Percentiles rank a stretch among this genome's conserved stretches.
Conservation (phyloP, 2,797 vertebrate genomes). For the Melanotaenia nigrans region DNA sequence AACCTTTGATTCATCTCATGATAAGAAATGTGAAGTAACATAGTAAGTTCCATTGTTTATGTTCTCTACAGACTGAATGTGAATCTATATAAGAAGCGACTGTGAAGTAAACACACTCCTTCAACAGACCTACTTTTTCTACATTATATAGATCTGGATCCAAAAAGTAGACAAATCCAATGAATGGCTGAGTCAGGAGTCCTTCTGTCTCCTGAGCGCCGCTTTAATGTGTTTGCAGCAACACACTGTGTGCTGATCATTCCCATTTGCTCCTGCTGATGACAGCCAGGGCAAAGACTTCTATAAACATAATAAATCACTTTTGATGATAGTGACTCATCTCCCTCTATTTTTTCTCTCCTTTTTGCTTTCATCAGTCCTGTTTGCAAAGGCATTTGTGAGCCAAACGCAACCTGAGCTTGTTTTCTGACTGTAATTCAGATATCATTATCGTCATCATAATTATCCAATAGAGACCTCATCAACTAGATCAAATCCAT, state of each 20-base stretch:
- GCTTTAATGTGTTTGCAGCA: constrained; percentile 60
- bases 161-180: constrained; percentile 51
- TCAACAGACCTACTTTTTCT: constrained; percentile 22
- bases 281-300: constrained; percentile 60
- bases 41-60: constrained; percentile 25
- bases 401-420: constrained; percentile 54
- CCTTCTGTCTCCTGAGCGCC: constrained; percentile 49
- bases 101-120: constrained; percentile 7
- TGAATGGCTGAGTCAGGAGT: constrained; percentile 42
- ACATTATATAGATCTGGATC: constrained; percentile 40
- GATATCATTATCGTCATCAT: constrained; percentile 48
- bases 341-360: constrained; percentile 22
- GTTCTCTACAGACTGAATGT: constrained; percentile 9
- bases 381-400: constrained; percentile 26
- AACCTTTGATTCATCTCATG: constrained; percentile 63
- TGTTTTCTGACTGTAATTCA: constrained; percentile 39
- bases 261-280: constrained; percentile 53
- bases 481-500: constrained; percentile 32
- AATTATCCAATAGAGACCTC: constrained; percentile 20
- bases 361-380: constrained; percentile 20
- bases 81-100: constrained; percentile 4
- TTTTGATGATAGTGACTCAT: constrained; percentile 63
- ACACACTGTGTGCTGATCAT: constrained; percentile 35
- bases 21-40: constrained; percentile 53
- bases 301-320: constrained; percentile 76